Evolutionary conservation across 30 jellyfish, hydroid and myxozoan species (phyloP), one percentile per base, ranked within the genome.

Genomic region (Aurelia coerulea): DNA sequence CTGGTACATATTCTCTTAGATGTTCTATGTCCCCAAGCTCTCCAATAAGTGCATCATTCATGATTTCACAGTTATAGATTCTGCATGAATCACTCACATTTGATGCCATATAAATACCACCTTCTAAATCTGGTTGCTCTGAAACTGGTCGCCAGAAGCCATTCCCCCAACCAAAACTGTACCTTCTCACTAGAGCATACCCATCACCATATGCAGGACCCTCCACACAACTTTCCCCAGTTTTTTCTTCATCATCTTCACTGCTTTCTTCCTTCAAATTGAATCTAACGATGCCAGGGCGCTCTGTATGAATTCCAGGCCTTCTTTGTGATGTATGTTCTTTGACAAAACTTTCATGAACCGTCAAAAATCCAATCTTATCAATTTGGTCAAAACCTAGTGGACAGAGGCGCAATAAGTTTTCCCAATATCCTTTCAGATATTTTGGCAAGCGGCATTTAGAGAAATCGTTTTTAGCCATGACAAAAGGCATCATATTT

Each of bases 401-500:
- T 6, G 81, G 77, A 53, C 77, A 29, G 23, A 18, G 5, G 4
- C 63, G 12, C 34, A 71, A 52, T 23, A 85, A 13, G 29, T 13
- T 41, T 23, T 11, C 19, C 74, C 66, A 59, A 5, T 85, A 85
- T 3, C 64, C 74, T 29, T 42, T 0, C 29, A 85, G 17, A 62
- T 85, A 0, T 7, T 74, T 85, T 33, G 94, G 94, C 51, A 85
- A 65, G 74, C 59, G 32, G 49, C 67, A 39, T 11, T 75, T 64
- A 0, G 2, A 62, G 39, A 85, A 85, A n/a, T n/a, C n/a, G 35
- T 17, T 1, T 32, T 3, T n/a, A 17, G 58, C 23, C 75, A 73
- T 73, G 16, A 74, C 73, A 62, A 73, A 85, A 13, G 94, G 94
- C 94, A 85, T 85, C 94, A 85, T 85, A 84, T 85, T 85, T 15